Conservation (phyloP, 2,113 vertebrate species). For the Tichodroma muraria region DNA sequence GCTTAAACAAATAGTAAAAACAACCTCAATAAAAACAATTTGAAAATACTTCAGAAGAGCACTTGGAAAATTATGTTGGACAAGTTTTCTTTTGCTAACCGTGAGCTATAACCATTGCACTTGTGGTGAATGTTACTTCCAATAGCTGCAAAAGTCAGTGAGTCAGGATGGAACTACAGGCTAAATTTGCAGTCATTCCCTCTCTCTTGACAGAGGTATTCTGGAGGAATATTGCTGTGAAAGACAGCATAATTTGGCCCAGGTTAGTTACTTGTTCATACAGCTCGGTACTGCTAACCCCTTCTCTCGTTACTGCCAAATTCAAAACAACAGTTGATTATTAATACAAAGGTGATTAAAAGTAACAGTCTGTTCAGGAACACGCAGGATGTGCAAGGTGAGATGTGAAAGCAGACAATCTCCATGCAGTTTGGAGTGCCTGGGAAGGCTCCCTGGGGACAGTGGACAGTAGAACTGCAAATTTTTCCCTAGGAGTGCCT, state of each 20-base stretch:
- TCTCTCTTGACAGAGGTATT: not conserved
- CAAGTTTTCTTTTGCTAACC: not conserved
- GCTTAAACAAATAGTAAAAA: not conserved
- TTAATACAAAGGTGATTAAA: not conserved
- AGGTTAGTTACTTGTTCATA: not conserved
- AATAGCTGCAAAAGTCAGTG: not conserved
- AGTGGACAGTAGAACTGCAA: not conserved
- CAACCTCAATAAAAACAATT: not conserved
- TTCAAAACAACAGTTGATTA: slow-evolving; percentile 18
- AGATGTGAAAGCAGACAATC: not conserved
- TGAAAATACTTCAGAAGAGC: not conserved
- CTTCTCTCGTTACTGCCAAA: not conserved
- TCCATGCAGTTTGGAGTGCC: not conserved
- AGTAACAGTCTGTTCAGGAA: not conserved
- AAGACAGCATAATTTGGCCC: not conserved
- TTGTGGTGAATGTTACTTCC: not conserved
- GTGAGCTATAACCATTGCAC: not conserved
- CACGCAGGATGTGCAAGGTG: not conserved
- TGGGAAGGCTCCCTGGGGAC: not conserved
- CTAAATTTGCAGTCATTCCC: not conserved
- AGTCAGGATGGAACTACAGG: not conserved
- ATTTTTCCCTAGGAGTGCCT: not conserved
- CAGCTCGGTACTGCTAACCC: not conserved
- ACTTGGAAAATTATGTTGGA: not conserved
- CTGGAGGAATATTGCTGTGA: not conserved